Evolutionary conservation across 2,888 invertebrate species (phyloP).

Genomic region (Cephus pulcher): DNA sequence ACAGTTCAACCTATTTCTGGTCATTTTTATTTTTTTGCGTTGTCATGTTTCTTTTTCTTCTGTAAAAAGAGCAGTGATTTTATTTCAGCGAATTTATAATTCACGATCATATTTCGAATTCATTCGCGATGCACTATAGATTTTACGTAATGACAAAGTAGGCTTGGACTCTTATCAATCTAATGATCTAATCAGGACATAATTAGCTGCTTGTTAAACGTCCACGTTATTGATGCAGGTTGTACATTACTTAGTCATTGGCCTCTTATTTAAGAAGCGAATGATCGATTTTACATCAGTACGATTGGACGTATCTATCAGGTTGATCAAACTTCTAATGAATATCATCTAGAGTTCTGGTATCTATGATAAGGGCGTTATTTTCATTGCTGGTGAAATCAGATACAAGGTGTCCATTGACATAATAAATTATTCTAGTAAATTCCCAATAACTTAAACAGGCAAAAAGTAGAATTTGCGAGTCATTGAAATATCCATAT

Average conservation of each 20-base stretch:
- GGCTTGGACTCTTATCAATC: constrained; percentile 25
- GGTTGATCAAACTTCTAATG: neutral
- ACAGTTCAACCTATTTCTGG: neutral
- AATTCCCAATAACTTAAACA: neutral
- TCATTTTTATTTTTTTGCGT: no score
- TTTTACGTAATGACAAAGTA: constrained; percentile 33
- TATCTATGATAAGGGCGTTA: neutral
- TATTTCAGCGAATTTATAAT: neutral
- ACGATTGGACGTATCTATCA: neutral
- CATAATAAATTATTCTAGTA: neutral
- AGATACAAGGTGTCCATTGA: neutral
- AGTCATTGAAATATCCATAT: neutral
- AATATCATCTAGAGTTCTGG: neutral
- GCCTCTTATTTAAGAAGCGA: constrained; percentile 12
- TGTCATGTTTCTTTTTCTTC: no score
- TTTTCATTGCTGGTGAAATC: neutral
- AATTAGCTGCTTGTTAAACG: constrained; percentile 28
- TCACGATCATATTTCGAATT: neutral
- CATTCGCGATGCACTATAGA: constrained; percentile 27
- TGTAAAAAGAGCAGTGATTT: neutral
- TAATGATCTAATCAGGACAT: constrained; percentile 34
- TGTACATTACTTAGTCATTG: neutral
- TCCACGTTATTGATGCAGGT: neutral
- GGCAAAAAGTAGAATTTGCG: neutral
- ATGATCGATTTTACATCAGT: neutral